Base-by-base conservation (phyloP, 2,113 vertebrate species). In the Eleginops maclovinus region DNA sequence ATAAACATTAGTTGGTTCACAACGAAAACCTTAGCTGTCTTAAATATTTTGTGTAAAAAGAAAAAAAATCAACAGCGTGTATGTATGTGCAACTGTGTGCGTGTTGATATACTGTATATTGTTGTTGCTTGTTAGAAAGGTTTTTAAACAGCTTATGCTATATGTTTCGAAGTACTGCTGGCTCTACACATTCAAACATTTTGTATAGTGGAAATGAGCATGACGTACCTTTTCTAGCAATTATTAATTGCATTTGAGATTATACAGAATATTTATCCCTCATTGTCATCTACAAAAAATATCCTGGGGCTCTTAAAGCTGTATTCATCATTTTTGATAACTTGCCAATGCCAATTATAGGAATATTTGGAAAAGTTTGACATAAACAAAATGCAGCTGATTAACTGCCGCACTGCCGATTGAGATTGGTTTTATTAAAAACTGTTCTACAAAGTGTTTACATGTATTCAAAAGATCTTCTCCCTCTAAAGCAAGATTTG, bases 21-120 rank as follows among this genome's bases (percentile, higher is more conserved):
- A 91, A 84, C 86, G 78, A 91, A 84, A 89, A 83, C 81, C 75
- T 82, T 82, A 59, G 77, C 77, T 85, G 86, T 91, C 85, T 92
- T 89, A 90, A 90, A 78, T 88, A 90, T 87, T 82, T 89, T 72
- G 26, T 87, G 77, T 87, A 62, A 79, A 86, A n/a, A n/a, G 1
- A 84, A 66, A 75, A 63, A 26, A 63, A 19, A 72, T 66, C 40
- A 31, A 56, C 43, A 40, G 60, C 22, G 53, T 69, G 41, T 36
- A 11, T 60, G 46, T 36, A 51, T 85, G 54, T 72, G 54, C 71
- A 53, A 66, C 80, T 84, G 69, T 77, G 79, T 36, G 31, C 60
- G 46, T 47, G 46, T 86, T 69, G 60, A 56, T 74, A 62, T 76
- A 81, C 55, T 84, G 63, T 78, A 79, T 82, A 82, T 76, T 83